These are phyloP conservation scores for Meda fulgida DNA, from an alignment of 2,797 vertebrate species.

Conservation along the genomic window DNA sequence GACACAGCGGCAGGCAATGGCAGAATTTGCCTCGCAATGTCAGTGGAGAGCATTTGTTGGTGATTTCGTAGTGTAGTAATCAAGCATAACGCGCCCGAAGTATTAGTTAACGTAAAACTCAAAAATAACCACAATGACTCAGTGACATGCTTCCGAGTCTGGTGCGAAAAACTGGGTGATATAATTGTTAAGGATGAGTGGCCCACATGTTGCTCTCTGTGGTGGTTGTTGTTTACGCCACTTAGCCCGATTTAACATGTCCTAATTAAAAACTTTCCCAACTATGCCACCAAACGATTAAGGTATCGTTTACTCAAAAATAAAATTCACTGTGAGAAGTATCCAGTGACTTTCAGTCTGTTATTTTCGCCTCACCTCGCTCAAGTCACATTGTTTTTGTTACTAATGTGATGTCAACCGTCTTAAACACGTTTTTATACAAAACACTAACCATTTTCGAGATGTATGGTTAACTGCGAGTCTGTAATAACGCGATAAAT, in stretches of 20 bases:
- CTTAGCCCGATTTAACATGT: background rate
- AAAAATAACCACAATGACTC: background rate
- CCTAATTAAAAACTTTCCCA: background rate
- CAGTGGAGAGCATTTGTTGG: background rate
- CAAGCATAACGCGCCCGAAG: background rate
- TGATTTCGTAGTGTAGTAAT: background rate
- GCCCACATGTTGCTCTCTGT: slow-evolving; percentile 35
- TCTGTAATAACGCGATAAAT: background rate
- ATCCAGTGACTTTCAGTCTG: background rate
- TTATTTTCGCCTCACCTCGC: background rate
- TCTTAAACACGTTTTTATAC: background rate
- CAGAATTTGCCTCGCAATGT: background rate
- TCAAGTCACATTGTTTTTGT: background rate
- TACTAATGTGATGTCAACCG: background rate
- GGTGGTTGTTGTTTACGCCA: slow-evolving; percentile 7
- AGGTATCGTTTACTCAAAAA: background rate
- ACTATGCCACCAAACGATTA: background rate
- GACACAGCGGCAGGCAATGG: background rate
- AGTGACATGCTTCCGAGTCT: background rate
- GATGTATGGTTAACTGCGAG: background rate
- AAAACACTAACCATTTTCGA: background rate
- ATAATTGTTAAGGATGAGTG: background rate
- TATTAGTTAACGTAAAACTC: background rate
- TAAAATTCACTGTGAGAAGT: background rate
- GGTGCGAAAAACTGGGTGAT: background rate